These are phyloP conservation scores for Tautogolabrus adspersus DNA, from an alignment of 2,113 vertebrate genomes.

Conservation along the genomic window DNA sequence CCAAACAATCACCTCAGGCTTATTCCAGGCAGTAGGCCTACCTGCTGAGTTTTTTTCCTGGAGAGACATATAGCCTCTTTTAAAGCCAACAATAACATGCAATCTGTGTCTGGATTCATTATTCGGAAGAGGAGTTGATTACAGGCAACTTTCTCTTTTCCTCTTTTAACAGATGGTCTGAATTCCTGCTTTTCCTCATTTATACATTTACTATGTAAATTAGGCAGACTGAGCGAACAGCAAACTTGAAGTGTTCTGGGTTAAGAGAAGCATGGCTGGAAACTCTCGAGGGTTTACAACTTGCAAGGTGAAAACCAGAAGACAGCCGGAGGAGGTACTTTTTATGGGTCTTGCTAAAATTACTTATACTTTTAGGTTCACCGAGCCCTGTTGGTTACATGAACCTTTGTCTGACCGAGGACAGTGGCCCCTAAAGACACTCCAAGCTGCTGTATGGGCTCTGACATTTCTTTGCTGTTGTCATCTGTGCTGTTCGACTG, in stretches of 20 bases:
- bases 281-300: background rate
- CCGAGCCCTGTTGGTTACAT: background rate
- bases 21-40: no score
- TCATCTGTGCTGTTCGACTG: no score
- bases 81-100: background rate
- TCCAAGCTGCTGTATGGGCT: background rate
- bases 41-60: no score
- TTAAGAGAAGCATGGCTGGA: background rate
- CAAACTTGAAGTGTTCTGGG: no score
- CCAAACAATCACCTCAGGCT: no score
- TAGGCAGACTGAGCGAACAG: background rate
- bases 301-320: no score
- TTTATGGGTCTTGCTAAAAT: no score
- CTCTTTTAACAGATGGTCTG: no score
- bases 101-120: no score
- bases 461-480: background rate
- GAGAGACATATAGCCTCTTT: background rate
- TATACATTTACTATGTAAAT: background rate
- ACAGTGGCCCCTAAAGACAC: background rate
- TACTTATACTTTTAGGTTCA: background rate
- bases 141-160: no score
- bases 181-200: background rate
- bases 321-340: no score
- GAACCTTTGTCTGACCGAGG: background rate
- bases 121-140: no score